These are phyloP conservation scores for Toxotes chatareus DNA, from an alignment of 2,113 vertebrate genomes.

Conservation along the genomic window DNA sequence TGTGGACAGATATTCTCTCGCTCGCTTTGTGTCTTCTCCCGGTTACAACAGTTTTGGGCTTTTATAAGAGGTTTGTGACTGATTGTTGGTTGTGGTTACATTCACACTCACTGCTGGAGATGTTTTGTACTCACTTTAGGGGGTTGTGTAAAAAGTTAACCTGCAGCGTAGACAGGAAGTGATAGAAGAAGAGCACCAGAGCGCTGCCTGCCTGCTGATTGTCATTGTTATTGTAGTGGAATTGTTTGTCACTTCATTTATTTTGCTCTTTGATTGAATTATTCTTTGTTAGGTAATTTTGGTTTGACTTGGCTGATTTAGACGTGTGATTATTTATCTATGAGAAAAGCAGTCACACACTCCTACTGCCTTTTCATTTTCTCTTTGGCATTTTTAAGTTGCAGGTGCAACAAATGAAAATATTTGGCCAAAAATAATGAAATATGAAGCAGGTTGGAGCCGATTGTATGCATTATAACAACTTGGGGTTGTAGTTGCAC, in stretches of 20 bases:
- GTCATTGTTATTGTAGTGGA: not conserved
- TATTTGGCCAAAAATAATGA: not conserved
- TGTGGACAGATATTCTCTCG: slow-evolving; percentile 20
- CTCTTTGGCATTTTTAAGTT: not conserved
- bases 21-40: slow-evolving; percentile 19
- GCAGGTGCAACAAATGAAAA: not conserved
- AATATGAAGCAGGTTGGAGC: not conserved
- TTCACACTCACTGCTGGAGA: not conserved
- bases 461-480: not conserved
- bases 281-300: not conserved
- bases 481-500: not conserved
- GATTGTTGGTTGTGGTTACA: slow-evolving; percentile 13
- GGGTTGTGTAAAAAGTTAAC: slow-evolving; percentile 13
- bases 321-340: not conserved
- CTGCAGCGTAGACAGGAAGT: slow-evolving; percentile 21
- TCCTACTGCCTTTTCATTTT: not conserved
- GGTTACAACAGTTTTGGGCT: slow-evolving; percentile 5
- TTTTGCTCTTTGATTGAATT: not conserved
- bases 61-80: not conserved
- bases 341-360: not conserved
- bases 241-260: not conserved
- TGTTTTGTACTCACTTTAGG: not conserved
- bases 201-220: not conserved
- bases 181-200: not conserved
- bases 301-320: not conserved